Evolutionary conservation across 2,113 vertebrate genomes (phyloP).

Genomic region (Sinosuthora webbiana): DNA sequence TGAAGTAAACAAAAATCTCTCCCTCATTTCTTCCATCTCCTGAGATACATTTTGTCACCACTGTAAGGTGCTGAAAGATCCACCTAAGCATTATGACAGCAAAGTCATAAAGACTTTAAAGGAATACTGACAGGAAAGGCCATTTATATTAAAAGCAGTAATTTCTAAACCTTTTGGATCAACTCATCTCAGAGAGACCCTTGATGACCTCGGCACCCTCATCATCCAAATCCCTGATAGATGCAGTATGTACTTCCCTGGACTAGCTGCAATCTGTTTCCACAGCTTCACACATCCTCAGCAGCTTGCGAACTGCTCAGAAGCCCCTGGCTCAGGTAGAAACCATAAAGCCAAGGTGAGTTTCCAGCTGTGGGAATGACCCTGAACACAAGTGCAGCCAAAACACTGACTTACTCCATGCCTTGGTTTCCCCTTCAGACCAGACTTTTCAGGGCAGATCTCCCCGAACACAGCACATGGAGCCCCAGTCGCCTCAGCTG

Average conservation of each 20-base stretch:
- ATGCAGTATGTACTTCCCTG: background rate
- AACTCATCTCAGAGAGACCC: background rate
- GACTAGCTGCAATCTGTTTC: background rate
- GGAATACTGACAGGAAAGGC: background rate
- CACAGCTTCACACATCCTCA: background rate
- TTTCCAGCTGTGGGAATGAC: background rate
- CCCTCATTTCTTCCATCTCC: background rate
- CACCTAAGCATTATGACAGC: background rate
- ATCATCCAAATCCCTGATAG: background rate
- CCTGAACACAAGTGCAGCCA: background rate
- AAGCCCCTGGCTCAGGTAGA: background rate
- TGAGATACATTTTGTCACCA: background rate
- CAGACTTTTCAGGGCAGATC: background rate
- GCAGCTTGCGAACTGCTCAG: accelerated
- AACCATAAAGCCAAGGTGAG: background rate
- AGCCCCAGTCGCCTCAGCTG: background rate
- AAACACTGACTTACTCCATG: background rate
- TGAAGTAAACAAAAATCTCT: background rate
- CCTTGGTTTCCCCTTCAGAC: background rate
- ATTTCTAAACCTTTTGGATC: background rate
- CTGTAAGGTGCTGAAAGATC: background rate
- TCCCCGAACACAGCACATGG: background rate
- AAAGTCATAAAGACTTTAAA: background rate
- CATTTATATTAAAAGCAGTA: background rate
- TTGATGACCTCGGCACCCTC: background rate